Conservation (phyloP, 1,140 invertebrate species). For the Rhopalosiphum padi region DNA sequence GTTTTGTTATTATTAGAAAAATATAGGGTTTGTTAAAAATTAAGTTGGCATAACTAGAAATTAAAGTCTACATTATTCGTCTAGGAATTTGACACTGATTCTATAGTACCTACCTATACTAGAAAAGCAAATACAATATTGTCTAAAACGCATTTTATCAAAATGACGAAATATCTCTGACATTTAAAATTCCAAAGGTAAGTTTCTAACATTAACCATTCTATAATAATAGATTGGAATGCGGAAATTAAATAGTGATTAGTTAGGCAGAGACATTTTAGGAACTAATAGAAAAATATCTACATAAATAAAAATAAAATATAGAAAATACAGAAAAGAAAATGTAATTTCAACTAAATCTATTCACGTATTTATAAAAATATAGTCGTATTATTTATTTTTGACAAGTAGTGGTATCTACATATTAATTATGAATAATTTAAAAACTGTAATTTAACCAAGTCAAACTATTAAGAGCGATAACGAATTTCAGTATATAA, state of each 20-base stretch:
- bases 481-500: not conserved
- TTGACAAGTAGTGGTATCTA: not conserved
- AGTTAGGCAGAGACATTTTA: not conserved
- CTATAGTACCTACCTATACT: not conserved
- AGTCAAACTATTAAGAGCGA: not conserved
- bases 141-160: not conserved
- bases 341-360: not conserved
- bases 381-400: not conserved
- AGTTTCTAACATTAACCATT: not conserved
- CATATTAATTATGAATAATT: not conserved
- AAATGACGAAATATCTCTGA: not conserved
- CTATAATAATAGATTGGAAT: not conserved
- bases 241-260: not conserved
- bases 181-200: not conserved
- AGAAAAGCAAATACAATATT: not conserved
- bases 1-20: not conserved
- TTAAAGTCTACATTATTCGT: not conserved
- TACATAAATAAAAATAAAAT: too few relatives aligned
- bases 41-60: not conserved
- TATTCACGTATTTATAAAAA: not conserved
- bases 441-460: not conserved
- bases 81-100: conserved; percentile 8
- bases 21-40: not conserved
- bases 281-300: not conserved
- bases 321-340: too few relatives aligned